These are phyloP conservation scores for Siphlonurus alternatus DNA, from an alignment of 2,888 invertebrate species.

Conservation along the genomic window DNA sequence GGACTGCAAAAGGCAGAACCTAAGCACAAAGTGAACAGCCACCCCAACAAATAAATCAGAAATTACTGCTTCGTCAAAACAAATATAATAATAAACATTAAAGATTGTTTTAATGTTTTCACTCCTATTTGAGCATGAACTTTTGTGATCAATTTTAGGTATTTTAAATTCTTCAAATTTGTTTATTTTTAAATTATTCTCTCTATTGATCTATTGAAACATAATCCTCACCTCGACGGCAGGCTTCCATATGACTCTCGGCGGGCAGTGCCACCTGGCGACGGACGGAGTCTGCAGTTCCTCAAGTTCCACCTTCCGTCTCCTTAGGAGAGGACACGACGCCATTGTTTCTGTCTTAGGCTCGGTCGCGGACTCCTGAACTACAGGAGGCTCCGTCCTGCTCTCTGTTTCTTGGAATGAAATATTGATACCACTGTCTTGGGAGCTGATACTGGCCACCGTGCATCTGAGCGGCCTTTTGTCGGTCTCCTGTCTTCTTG, in stretches of 20 bases:
- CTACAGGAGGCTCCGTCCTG: neutral
- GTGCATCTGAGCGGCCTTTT: slow-evolving; percentile 4
- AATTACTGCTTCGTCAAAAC: too few relatives aligned
- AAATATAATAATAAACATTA: too few relatives aligned
- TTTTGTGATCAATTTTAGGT: too few relatives aligned
- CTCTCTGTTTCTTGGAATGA: slow-evolving; percentile 39
- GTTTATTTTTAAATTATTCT: too few relatives aligned
- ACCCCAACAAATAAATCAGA: too few relatives aligned
- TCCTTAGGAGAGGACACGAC: slow-evolving; percentile 13
- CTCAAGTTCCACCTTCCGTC: slow-evolving; percentile 18
- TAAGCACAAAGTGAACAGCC: too few relatives aligned
- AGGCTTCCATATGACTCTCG: slow-evolving; percentile 67
- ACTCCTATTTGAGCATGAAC: too few relatives aligned
- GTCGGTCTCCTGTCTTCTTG: too few relatives aligned
- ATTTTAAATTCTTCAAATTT: too few relatives aligned
- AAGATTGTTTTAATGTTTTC: too few relatives aligned
- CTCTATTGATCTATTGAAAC: too few relatives aligned
- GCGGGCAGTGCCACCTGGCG: slow-evolving; percentile 50
- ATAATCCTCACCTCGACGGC: slow-evolving; percentile 42
- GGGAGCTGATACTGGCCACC: slow-evolving; percentile 27
- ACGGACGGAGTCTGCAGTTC: slow-evolving; percentile 11
- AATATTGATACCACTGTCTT: slow-evolving; percentile 62
- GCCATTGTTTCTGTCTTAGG: slow-evolving; percentile 22
- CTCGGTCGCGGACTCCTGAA: slow-evolving; percentile 19
- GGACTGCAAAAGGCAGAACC: too few relatives aligned